Percentiles rank a stretch among this genome's conserved stretches.
These are phyloP conservation scores for Hyphantria cunea DNA, from an alignment of 1,140 invertebrate species.

Conservation along the genomic window DNA sequence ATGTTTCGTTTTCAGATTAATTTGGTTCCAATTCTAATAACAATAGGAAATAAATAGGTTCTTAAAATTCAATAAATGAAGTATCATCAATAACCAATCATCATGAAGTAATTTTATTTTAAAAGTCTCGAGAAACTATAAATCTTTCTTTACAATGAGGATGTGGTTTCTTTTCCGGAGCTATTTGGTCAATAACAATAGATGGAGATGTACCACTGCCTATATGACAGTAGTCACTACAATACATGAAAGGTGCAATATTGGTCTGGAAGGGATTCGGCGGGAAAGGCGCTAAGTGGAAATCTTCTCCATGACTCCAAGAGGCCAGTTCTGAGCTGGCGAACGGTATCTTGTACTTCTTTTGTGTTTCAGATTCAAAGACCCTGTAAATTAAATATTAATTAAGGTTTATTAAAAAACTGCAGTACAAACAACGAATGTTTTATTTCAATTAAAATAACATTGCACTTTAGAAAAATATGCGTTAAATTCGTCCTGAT, in stretches of 20 bases:
- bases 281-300: slow-evolving; percentile 58
- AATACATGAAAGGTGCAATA: slow-evolving; percentile 73
- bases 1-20: too few species aligned
- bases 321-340: slow-evolving; percentile 53
- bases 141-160: slow-evolving; percentile 45
- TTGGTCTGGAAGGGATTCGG: slow-evolving; percentile 70
- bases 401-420: too few species aligned
- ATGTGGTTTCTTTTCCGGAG: slow-evolving; percentile 44
- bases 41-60: too few species aligned
- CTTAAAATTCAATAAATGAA: too few species aligned
- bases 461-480: too few species aligned
- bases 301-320: slow-evolving; percentile 59
- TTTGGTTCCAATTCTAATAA: too few species aligned
- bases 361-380: slow-evolving; percentile 66
- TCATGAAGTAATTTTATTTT: background rate
- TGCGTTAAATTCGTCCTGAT: too few species aligned
- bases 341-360: slow-evolving; percentile 60
- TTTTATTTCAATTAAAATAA: too few species aligned
- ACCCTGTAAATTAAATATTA: slow-evolving; percentile 43
- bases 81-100: too few species aligned
- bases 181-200: slow-evolving; percentile 60
- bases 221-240: slow-evolving; percentile 72
- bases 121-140: slow-evolving; percentile 54
- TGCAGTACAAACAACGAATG: too few species aligned
- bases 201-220: slow-evolving; percentile 61